Conservation (phyloP, 2,888 invertebrate genomes). For the Antheraea assamensis region DNA sequence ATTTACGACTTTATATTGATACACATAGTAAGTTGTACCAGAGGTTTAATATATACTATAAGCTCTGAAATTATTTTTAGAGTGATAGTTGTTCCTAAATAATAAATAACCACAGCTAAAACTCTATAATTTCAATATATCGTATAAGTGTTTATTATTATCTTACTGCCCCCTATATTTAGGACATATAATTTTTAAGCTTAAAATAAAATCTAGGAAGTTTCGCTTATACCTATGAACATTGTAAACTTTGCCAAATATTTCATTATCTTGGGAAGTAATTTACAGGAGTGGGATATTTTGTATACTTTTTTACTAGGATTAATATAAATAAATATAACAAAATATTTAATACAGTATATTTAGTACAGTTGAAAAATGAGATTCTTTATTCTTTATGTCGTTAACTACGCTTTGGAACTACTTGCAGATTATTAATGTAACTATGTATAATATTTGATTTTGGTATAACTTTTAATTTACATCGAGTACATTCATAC, state of each 20-base stretch:
- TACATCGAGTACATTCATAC: too few species aligned
- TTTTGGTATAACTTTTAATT: not conserved
- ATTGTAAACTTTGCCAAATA: not conserved
- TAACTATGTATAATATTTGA: not conserved
- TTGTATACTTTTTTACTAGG: not conserved
- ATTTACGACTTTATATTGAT: too few species aligned
- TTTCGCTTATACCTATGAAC: not conserved
- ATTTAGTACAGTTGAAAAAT: not conserved
- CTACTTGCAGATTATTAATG: not conserved
- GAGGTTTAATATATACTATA: too few species aligned
- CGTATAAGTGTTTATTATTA: not conserved
- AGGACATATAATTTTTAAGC: not conserved
- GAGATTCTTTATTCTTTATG: slow-evolving; percentile 9
- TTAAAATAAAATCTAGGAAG: not conserved
- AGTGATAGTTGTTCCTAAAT: too few species aligned
- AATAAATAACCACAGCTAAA: too few species aligned
- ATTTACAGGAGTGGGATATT: not conserved
- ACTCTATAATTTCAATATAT: too few species aligned
- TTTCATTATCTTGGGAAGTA: too few species aligned
- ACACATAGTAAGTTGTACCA: too few species aligned
- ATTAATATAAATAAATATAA: not conserved
- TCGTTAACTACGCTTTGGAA: slow-evolving; percentile 9
- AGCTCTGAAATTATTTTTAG: too few species aligned
- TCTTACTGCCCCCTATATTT: not conserved
- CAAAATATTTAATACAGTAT: not conserved